Conservation (phyloP, 2,888 invertebrate genomes). For the Morpho achilles region DNA sequence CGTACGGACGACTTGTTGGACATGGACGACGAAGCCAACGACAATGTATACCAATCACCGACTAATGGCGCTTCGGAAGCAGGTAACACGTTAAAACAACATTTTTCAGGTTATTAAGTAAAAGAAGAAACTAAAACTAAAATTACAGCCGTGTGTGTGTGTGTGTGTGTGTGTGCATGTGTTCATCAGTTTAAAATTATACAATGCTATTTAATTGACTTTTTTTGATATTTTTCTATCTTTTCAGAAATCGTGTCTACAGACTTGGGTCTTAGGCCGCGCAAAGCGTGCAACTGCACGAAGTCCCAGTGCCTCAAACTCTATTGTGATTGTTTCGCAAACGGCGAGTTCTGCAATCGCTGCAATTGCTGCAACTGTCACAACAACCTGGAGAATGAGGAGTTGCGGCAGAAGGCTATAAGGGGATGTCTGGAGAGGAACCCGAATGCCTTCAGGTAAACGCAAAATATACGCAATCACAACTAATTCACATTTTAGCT, state of each 20-base stretch:
- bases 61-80: slow-evolving; percentile 39
- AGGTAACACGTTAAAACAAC: slow-evolving; percentile 34
- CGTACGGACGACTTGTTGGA: slow-evolving; percentile 29
- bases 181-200: too few species aligned
- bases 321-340: slow-evolving; percentile 99
- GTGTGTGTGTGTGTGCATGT: too few species aligned
- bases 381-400: slow-evolving; percentile 97
- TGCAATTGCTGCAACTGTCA: slow-evolving; percentile 99
- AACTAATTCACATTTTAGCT: background rate
- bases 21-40: slow-evolving; percentile 42
- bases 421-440: slow-evolving; percentile 97
- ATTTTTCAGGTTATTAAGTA: too few species aligned
- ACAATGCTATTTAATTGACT: background rate
- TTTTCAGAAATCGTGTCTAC: slow-evolving; percentile 43
- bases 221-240: background rate
- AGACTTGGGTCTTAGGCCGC: slow-evolving; percentile 79
- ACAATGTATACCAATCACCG: slow-evolving; percentile 39
- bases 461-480: background rate
- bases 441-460: slow-evolving; percentile 93
- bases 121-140: too few species aligned
- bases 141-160: too few species aligned
- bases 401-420: slow-evolving; percentile 95
- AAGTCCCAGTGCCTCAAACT: slow-evolving; percentile 98
- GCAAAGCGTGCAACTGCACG: slow-evolving; percentile 99
- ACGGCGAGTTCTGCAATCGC: slow-evolving; percentile 98